phyloP scores from a whole-genome alignment of 2,797 vertebrate species.

The Acropternis orthonyx region DNA sequence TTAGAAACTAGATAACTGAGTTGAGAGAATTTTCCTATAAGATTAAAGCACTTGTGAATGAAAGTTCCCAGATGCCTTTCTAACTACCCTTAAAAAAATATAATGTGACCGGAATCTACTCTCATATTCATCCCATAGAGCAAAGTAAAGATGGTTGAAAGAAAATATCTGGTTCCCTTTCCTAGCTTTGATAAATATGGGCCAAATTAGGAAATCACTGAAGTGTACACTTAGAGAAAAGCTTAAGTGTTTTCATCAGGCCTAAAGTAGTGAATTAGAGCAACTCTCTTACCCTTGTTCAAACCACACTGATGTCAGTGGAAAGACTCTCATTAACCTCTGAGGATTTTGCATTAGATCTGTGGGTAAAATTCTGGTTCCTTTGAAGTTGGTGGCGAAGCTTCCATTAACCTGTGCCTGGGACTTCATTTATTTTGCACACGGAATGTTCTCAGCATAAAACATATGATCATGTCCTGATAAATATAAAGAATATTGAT shows the following conservation, averaged over 20 bases:
- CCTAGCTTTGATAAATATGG: not conserved
- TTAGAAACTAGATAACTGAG: not conserved
- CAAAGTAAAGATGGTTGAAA: not conserved
- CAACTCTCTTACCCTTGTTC: slow-evolving; percentile 1
- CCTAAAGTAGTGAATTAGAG: slow-evolving; percentile 11
- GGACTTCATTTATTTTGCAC: slow-evolving; percentile 37
- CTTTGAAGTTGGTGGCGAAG: slow-evolving; percentile 26
- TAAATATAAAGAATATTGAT: slow-evolving; percentile 23
- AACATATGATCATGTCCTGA: not conserved
- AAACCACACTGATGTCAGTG: slow-evolving; percentile 13
- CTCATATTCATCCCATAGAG: not conserved
- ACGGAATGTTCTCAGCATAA: slow-evolving; percentile 1
- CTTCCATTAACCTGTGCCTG: slow-evolving; percentile 59
- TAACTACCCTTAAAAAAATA: not conserved
- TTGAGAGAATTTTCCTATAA: not conserved
- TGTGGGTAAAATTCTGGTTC: not conserved
- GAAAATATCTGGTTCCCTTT: not conserved
- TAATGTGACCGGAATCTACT: not conserved
- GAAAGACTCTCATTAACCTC: slow-evolving; percentile 50
- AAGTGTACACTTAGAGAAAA: not conserved
- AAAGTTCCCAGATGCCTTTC: not conserved
- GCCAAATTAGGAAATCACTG: not conserved
- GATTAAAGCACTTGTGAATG: not conserved
- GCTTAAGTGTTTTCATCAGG: slow-evolving; percentile 1
- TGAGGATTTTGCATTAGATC: slow-evolving; percentile 35